Evolutionary conservation across 2,113 vertebrate species (phyloP), one percentile per base, ranked within the genome.

Genomic region (Oxyura jamaicensis): DNA sequence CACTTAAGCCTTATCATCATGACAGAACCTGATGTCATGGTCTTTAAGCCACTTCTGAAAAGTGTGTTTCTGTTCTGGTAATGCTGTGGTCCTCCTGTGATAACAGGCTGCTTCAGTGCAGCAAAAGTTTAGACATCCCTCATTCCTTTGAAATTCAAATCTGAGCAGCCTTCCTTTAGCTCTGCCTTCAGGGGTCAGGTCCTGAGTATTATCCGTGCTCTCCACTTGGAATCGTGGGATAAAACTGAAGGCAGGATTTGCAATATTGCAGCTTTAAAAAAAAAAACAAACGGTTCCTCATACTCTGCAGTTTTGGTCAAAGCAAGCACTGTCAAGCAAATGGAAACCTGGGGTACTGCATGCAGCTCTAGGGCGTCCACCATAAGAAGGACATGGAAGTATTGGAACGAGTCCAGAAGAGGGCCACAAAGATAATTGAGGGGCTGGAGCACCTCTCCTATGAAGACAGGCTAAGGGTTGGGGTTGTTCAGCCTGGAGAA

Each of bases 221-320:
- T 78, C 11, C 8, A 26, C 11, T 42, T 72, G 23, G 20, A 13
- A 63, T 62, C 56, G 44, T 1, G 29, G 22, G 28, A 22, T 78
- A 74, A 90, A 92, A 78, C 6, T 18, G 29, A 48, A 59, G 46
- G 53, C 36, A 89, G 13, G n/a, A 60, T 78, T 75, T 88, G 18
- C 8, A 19, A 8, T 80, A 6, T 14, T 6, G 4, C 26, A 83
- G 6, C 6, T 86, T 80, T 80, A 81, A 88, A 93, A n/a, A n/a
- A n/a, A n/a, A n/a, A n/a, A n/a, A n/a, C n/a, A n/a, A 46, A 3
- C 60, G 48, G 2, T 0, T 71, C 3, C 17, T 86, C 20, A 22
- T 25, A 33, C 11, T 52, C 46, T 11, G 4, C 22, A 66, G 3
- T 11, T 50, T 52, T 9, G 3, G 53, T 65, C 25, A 11, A 79